Evolutionary conservation across 2,113 vertebrate species (phyloP).

Genomic region (Lampris incognitus): DNA sequence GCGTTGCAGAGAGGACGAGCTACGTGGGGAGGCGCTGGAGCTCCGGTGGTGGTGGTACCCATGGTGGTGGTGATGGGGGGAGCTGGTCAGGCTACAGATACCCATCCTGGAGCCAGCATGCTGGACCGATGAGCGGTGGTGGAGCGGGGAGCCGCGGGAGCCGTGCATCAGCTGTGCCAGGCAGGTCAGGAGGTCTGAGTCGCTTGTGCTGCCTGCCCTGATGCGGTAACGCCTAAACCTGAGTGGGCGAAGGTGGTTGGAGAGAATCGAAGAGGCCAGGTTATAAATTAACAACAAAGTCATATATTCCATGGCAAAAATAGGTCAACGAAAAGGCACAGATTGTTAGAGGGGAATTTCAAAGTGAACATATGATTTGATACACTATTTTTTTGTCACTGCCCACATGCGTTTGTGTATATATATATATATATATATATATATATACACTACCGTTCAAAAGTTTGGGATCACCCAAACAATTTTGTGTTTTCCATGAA

Average conservation of each 20-base stretch:
- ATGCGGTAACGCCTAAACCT: constrained; percentile 92
- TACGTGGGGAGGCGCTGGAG: constrained; percentile 94
- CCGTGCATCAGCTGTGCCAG: constrained; percentile 96
- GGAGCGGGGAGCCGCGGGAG: constrained; percentile 85
- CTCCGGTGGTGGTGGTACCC: constrained; percentile 89
- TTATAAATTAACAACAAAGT: constrained; percentile 3
- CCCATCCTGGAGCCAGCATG: constrained; percentile 88
- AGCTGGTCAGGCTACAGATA: constrained; percentile 88
- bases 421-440: too few species aligned
- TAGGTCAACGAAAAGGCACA: background rate
- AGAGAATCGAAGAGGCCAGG: constrained; percentile 8
- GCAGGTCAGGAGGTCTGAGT: constrained; percentile 94
- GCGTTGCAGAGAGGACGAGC: constrained; percentile 92
- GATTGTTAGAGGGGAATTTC: background rate
- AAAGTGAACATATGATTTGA: background rate
- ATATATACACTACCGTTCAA: too few species aligned
- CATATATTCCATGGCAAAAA: constrained; percentile 11
- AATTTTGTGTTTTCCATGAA: too few species aligned
- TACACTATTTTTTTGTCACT: too few species aligned
- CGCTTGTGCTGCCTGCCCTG: constrained; percentile 91
- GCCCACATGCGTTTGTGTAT: too few species aligned
- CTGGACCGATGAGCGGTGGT: constrained; percentile 77
- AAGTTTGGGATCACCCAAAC: too few species aligned
- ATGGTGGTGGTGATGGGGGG: constrained; percentile 87
- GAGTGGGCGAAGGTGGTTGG: background rate